These are phyloP conservation scores for Rhaphigaster nebulosa DNA, from an alignment of 2,888 invertebrate genomes.

Conservation along the genomic window DNA sequence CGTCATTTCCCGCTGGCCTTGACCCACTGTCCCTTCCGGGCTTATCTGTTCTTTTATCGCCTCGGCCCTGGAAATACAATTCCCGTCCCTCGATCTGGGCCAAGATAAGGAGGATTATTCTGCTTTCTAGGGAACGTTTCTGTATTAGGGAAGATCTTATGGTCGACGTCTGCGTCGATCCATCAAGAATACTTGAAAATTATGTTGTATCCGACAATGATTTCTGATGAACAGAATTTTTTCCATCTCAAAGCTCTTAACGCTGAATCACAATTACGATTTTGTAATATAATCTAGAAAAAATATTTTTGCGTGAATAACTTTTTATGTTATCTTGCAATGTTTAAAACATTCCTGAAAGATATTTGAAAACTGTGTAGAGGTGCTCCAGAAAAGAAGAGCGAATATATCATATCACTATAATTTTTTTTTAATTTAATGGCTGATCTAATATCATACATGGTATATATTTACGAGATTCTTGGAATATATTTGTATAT, in stretches of 20 bases:
- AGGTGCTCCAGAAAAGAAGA: too few species aligned
- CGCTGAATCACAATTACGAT: neutral
- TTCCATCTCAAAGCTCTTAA: neutral
- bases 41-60: constrained; percentile 41
- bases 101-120: constrained; percentile 22
- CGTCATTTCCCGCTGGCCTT: constrained; percentile 15
- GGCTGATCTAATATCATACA: too few species aligned
- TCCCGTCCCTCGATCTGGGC: constrained; percentile 25
- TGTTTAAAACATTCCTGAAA: too few species aligned
- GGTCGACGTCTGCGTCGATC: neutral
- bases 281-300: neutral
- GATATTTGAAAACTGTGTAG: too few species aligned
- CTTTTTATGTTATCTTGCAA: too few species aligned
- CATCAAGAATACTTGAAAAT: neutral
- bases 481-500: too few species aligned
- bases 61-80: constrained; percentile 16
- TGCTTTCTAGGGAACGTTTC: neutral
- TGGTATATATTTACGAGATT: too few species aligned
- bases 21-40: constrained; percentile 38
- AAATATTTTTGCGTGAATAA: too few species aligned
- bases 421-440: too few species aligned
- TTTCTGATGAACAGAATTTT: neutral
- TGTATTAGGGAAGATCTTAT: neutral
- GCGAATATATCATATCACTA: too few species aligned
- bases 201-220: neutral